Conservation (phyloP, 2,888 invertebrate genomes). For the Camponotus fellah region DNA sequence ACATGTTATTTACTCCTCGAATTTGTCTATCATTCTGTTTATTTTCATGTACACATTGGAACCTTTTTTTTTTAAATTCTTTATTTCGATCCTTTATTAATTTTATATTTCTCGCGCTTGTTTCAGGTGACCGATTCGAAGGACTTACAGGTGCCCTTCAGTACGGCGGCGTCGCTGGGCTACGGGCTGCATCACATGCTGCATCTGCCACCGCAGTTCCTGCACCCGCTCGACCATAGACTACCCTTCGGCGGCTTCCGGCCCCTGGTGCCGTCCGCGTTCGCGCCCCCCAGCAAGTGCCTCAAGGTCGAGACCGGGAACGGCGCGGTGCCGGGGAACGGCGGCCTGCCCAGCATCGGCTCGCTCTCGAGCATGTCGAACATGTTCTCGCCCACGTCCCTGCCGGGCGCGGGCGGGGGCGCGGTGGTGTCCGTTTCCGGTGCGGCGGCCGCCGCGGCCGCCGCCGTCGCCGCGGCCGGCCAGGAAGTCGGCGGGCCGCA, state of each 20-base stretch:
- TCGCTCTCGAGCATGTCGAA: slow-evolving; percentile 85
- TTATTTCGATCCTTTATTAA: not conserved
- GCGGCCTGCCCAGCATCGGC: slow-evolving; percentile 83
- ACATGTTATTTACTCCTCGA: too few relatives aligned
- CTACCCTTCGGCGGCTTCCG: slow-evolving; percentile 88
- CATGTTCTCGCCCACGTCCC: slow-evolving; percentile 84
- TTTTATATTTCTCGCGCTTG: not conserved
- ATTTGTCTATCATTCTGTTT: too few relatives aligned
- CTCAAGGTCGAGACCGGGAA: slow-evolving; percentile 83
- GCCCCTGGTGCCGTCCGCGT: slow-evolving; percentile 89
- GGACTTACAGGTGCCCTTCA: slow-evolving; percentile 90
- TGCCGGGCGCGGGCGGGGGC: slow-evolving; percentile 78
- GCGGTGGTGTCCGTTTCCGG: slow-evolving; percentile 70
- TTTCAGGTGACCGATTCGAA: slow-evolving; percentile 86
- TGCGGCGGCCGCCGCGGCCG: slow-evolving; percentile 61
- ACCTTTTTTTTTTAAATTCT: too few relatives aligned
- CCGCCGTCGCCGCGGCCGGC: slow-evolving; percentile 54
- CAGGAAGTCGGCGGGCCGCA: slow-evolving; percentile 82
- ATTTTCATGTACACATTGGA: too few relatives aligned
- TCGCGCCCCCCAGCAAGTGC: slow-evolving; percentile 90
- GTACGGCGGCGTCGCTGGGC: slow-evolving; percentile 87
- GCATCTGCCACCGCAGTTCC: slow-evolving; percentile 91
- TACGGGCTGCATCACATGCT: slow-evolving; percentile 91
- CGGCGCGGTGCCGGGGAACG: slow-evolving; percentile 74
- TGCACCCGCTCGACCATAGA: slow-evolving; percentile 90